Conservation (phyloP, 2,888 invertebrate species). For the Scelioninae gen. 1 region DNA sequence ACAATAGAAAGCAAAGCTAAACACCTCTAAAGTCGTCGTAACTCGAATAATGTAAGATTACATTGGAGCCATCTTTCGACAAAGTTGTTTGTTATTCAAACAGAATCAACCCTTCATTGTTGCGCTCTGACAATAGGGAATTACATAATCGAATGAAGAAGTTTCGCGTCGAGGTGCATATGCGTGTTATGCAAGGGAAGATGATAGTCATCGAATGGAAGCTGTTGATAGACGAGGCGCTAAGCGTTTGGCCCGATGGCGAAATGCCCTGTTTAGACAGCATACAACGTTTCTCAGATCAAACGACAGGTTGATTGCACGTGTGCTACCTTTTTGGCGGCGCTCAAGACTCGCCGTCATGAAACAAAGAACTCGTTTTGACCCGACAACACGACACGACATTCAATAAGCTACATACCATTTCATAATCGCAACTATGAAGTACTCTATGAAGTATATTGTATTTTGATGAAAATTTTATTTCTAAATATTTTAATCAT, state of each 20-base stretch:
- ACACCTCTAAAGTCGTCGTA: conserved; percentile 34
- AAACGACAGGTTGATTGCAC: conserved; percentile 59
- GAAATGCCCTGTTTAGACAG: conserved; percentile 50
- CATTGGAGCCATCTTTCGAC: conserved; percentile 30
- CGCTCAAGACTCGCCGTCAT: conserved; percentile 6
- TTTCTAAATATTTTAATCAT: no score
- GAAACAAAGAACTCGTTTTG: neutral
- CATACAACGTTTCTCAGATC: conserved; percentile 54
- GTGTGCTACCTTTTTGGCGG: conserved; percentile 36
- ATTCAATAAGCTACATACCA: no score
- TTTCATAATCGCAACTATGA: no score
- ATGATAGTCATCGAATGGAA: conserved; percentile 51
- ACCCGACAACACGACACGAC: no score
- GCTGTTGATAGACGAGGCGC: conserved; percentile 24
- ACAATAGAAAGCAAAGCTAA: conserved; percentile 38
- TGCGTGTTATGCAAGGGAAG: conserved; percentile 27
- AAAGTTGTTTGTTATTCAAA: conserved; percentile 49
- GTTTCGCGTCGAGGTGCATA: conserved; percentile 30
- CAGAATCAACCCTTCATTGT: conserved; percentile 38
- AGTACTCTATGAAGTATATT: no score
- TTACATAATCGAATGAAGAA: conserved; percentile 56
- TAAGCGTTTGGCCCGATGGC: conserved; percentile 51
- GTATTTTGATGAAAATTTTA: no score
- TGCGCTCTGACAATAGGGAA: conserved; percentile 30
- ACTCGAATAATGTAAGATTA: conserved; percentile 38